phyloP scores from a whole-genome alignment of 2,113 vertebrate genomes.

The Cariama cristata region DNA sequence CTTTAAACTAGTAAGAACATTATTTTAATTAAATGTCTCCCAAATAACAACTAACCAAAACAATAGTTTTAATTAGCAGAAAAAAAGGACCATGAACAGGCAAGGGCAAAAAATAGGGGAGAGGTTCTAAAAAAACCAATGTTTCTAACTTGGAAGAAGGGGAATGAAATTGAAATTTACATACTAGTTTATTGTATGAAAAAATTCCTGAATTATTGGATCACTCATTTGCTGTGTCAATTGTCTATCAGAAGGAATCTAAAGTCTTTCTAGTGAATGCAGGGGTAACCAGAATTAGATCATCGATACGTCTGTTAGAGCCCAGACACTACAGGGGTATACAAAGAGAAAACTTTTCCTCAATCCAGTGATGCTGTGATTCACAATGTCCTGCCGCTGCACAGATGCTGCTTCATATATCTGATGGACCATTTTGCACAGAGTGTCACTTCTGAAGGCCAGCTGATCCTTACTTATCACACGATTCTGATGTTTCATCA shows the following conservation, averaged over 20 bases:
- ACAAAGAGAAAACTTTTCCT: neutral
- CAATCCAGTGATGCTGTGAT: fast-evolving
- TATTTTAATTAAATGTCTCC: neutral
- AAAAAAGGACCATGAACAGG: neutral
- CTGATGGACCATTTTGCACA: neutral
- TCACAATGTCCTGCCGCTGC: neutral
- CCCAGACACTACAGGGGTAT: no score
- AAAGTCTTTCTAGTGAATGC: neutral
- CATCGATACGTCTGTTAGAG: neutral
- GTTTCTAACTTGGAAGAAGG: neutral
- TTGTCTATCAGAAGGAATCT: neutral
- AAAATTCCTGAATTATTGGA: neutral
- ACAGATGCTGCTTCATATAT: neutral
- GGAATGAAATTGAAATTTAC: neutral
- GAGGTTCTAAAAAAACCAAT: neutral
- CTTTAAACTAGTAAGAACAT: neutral
- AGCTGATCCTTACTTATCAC: neutral
- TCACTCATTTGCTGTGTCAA: neutral
- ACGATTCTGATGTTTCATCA: neutral
- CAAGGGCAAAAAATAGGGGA: neutral
- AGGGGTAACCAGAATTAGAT: neutral
- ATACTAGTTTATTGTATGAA: fast-evolving
- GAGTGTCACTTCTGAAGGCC: neutral
- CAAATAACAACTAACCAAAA: neutral
- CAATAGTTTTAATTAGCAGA: neutral